Conservation (phyloP, 2,113 vertebrate genomes). For the Tretioscincus oriximinensis region DNA sequence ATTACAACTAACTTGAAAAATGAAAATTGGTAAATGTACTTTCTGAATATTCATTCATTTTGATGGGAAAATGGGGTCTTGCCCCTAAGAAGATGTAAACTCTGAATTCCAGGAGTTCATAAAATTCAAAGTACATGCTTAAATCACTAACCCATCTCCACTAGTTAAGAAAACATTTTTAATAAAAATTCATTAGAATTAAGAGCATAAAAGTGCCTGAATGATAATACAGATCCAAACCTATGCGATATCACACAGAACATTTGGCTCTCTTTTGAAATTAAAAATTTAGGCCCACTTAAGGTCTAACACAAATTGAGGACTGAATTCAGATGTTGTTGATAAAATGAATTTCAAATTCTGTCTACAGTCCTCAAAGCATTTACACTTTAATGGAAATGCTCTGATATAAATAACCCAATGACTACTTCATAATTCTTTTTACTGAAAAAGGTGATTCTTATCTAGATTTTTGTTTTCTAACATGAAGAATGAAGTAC, state of each 20-base stretch:
- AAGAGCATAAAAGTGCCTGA: constrained; percentile 19
- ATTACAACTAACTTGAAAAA: not conserved
- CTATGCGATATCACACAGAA: constrained; percentile 1
- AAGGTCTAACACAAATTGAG: not conserved
- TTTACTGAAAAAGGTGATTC: not conserved
- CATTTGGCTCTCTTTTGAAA: not conserved
- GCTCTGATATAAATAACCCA: not conserved
- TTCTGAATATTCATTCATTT: not conserved
- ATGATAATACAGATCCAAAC: constrained; percentile 20
- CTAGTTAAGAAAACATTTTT: constrained; percentile 27
- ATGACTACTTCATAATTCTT: not conserved
- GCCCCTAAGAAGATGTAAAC: not conserved
- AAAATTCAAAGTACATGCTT: constrained; percentile 6
- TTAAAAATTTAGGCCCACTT: constrained; percentile 38
- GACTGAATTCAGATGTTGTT: too few relatives aligned
- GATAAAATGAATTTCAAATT: not conserved
- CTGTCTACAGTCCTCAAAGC: constrained; percentile 6
- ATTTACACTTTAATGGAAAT: constrained; percentile 11
- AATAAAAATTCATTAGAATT: constrained; percentile 36
- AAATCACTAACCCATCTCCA: not conserved
- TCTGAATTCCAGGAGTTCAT: constrained; percentile 15
- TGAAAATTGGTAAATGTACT: not conserved
- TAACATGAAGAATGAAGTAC: not conserved
- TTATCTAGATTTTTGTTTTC: not conserved
- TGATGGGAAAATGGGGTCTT: not conserved